Conservation (phyloP, 2,797 vertebrate species). For the Pogonophryne albipinna region DNA sequence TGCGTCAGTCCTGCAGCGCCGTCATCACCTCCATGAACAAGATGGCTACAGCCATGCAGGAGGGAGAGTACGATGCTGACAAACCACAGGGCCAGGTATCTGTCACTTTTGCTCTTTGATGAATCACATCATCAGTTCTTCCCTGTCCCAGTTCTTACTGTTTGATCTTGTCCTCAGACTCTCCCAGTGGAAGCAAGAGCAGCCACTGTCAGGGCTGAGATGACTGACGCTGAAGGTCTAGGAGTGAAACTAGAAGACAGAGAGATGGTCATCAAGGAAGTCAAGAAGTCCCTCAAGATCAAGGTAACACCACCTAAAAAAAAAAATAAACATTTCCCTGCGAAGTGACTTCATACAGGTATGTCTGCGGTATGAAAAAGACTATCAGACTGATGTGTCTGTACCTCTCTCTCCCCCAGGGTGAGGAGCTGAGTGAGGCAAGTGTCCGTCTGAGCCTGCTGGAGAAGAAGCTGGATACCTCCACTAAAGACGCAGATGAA, state of each 20-base stretch:
- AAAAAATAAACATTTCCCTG: not conserved
- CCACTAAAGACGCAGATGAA: constrained; percentile 94
- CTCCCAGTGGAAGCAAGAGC: constrained; percentile 91
- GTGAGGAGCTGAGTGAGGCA: constrained; percentile 96
- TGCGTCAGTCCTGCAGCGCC: constrained; percentile 93
- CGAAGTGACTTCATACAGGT: no score
- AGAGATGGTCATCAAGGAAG: constrained; percentile 94
- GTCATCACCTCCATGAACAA: constrained; percentile 98
- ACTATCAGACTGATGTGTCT: not conserved
- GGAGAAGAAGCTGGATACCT: constrained; percentile 98
- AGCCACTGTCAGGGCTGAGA: constrained; percentile 91
- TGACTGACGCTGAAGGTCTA: constrained; percentile 94
- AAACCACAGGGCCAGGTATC: constrained; percentile 89
- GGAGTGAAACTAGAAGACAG: constrained; percentile 96
- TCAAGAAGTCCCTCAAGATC: constrained; percentile 98
- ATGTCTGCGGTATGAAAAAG: not conserved
- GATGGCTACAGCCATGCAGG: constrained; percentile 99
- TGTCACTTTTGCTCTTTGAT: not conserved
- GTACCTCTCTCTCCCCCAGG: constrained; percentile 76
- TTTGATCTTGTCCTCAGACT: constrained; percentile 49
- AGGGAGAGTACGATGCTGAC: constrained; percentile 96
- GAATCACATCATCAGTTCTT: not conserved
- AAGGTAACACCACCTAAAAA: constrained; percentile 83
- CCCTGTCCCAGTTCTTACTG: not conserved
- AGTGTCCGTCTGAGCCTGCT: constrained; percentile 93